phyloP scores from a whole-genome alignment of 2,113 vertebrate species.

The Spheniscus mendiculus region DNA sequence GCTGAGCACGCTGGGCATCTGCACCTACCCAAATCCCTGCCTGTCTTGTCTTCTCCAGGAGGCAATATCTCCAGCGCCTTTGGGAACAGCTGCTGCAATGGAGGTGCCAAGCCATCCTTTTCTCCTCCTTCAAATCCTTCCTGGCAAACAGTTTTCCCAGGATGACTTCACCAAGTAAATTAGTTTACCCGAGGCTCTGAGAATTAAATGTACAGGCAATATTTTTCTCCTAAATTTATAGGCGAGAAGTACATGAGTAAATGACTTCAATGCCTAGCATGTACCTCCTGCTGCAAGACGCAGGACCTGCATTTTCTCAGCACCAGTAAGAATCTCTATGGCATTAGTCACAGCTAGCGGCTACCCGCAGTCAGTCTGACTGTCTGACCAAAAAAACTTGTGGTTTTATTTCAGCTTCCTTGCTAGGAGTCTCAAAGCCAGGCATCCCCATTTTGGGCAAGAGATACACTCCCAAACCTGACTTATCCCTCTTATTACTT shows the following conservation, averaged over 20 bases:
- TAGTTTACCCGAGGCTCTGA: not conserved
- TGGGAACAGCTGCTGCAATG: not conserved
- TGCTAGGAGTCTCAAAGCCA: not conserved
- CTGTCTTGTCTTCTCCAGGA: not conserved
- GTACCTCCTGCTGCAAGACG: not conserved
- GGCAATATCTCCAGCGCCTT: not conserved
- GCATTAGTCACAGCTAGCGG: not conserved
- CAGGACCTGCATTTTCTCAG: not conserved
- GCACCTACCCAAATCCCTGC: not conserved
- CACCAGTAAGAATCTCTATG: not conserved
- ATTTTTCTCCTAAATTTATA: not conserved
- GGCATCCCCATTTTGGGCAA: not conserved
- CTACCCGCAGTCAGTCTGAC: not conserved
- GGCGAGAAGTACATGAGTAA: not conserved
- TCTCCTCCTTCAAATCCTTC: not conserved
- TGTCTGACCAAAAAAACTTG: not conserved
- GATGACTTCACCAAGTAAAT: not conserved
- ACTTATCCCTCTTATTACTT: not conserved
- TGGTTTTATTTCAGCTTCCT: slow-evolving; percentile 8
- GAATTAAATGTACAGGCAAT: not conserved
- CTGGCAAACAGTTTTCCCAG: not conserved
- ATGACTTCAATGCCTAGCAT: not conserved
- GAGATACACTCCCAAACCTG: not conserved
- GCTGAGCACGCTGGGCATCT: not conserved
- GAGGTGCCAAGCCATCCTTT: not conserved